Evolutionary conservation across 2,797 vertebrate genomes (phyloP).

Genomic region (Phalloptychus januarius): DNA sequence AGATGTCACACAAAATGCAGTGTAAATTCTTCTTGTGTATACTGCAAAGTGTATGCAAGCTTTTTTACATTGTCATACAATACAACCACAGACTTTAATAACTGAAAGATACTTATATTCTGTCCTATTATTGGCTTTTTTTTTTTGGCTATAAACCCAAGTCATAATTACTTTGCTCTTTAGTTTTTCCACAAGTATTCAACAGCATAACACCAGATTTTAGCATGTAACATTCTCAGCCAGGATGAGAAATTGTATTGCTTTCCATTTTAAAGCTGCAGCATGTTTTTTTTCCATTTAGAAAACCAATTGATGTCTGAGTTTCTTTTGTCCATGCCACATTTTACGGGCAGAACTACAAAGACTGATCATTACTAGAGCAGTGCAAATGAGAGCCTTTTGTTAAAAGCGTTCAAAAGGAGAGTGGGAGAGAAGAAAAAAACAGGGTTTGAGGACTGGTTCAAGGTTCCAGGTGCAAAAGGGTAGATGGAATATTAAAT

Average conservation of each 20-base stretch:
- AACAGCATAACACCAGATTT: slow-evolving; percentile 7
- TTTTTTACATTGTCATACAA: too few relatives aligned
- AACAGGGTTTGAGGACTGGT: slow-evolving; percentile 13
- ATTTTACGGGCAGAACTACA: slow-evolving; percentile 42
- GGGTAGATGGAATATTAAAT: slow-evolving; percentile 59
- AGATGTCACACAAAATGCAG: neutral
- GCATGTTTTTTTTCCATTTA: slow-evolving; percentile 26
- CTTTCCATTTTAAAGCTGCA: slow-evolving; percentile 48
- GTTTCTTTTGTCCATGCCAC: slow-evolving; percentile 7
- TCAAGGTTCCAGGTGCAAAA: slow-evolving; percentile 56
- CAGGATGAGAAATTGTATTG: slow-evolving; percentile 25
- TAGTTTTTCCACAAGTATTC: slow-evolving; percentile 17
- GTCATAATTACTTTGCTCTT: slow-evolving; percentile 16
- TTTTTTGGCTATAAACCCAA: neutral
- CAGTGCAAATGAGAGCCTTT: slow-evolving; percentile 54
- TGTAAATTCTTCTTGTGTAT: neutral
- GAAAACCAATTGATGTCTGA: slow-evolving; percentile 48
- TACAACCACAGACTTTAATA: neutral
- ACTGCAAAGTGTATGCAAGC: too few relatives aligned
- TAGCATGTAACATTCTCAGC: slow-evolving; percentile 6
- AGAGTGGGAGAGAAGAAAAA: slow-evolving; percentile 17
- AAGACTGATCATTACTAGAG: slow-evolving; percentile 57
- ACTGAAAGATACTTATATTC: neutral
- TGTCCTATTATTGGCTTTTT: too few relatives aligned
- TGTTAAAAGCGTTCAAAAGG: slow-evolving; percentile 60